Base-by-base conservation (phyloP, 2,113 vertebrate species). In the Ancistrus triradiatus region DNA sequence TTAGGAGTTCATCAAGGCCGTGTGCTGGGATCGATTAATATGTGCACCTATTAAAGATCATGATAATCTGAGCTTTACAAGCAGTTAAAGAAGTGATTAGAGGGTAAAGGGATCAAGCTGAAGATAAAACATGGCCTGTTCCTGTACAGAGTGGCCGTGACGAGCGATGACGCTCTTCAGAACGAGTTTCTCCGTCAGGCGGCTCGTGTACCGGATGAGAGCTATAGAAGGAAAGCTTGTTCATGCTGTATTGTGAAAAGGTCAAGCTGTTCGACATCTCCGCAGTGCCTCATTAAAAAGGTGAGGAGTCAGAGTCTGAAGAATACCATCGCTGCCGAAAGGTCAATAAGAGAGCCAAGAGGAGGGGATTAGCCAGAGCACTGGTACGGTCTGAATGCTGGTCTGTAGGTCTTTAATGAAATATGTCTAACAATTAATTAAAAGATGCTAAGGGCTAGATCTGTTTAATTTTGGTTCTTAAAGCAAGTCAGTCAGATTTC, bases 211-310 rank as follows among this genome's bases (percentile, higher is more conserved):
- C 42, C 14, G 15, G 40, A 17, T 17, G 55, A 40, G 31, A 58
- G 44, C 22, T 66, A 27, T 49, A 47, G 53, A 44, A 2, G 4
- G 25, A 40, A 42, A 15, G 53, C 43, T 66, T 24, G 63, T 48
- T 27, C 13, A 6, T 35, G 52, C 35, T 18, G 28, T 48, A 35
- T 17, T 14, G 35, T 21, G 61, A 43, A 75, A 68, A 76, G 74
- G 74, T 72, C 74, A 72, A 43, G 21, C 25, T 47, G 37, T 59
- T 57, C 22, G 52, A 60, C 48, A 49, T 63, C n/a, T 24, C 49
- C 64, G 53, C 14, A 14, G 59, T 38, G 37, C 38, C 60, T 58
- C 57, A 69, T 69, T 69, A 74, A 57, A 66, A 69, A 58, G 57
- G 66, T 49, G 64, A 37, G 25, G n/a, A 25, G 56, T 43, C 22